A percentile compares a stretch with the other conserved stretches of the same genome.
Evolutionary conservation across 2,888 invertebrate genomes (phyloP).

Genomic region (Pammene fasciana): DNA sequence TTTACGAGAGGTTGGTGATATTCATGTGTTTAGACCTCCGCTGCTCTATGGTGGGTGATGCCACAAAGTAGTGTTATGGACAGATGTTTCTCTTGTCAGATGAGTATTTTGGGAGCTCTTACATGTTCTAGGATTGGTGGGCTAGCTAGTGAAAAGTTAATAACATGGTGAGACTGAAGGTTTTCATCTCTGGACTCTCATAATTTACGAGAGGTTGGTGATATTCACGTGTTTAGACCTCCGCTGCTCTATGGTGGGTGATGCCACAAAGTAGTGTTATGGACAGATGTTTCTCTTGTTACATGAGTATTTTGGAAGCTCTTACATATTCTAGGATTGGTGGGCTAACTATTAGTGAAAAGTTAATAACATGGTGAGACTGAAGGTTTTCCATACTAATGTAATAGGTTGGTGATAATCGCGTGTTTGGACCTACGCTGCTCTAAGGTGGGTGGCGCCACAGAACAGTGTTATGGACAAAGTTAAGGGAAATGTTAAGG

Average conservation of each 20-base stretch:
- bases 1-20: constrained; percentile 74
- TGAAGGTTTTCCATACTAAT: no score
- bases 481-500: no score
- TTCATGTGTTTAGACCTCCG: constrained; percentile 68
- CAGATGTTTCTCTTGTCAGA: constrained; percentile 15
- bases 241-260: constrained; percentile 49
- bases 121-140: no score
- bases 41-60: constrained; percentile 45
- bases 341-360: no score
- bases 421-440: no score
- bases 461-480: no score
- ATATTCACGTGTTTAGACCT: constrained; percentile 72
- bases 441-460: no score
- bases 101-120: neutral
- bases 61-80: constrained; percentile 7
- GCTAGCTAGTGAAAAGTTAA: no score
- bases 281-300: constrained; percentile 13
- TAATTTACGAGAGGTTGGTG: constrained; percentile 74
- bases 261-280: constrained; percentile 16
- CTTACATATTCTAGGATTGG: no score
- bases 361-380: no score
- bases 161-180: no score
- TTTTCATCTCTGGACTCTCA: constrained; percentile 53
- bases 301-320: neutral
- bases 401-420: no score